Percentiles rank a stretch among this genome's conserved stretches.
Conservation (phyloP, 2,888 invertebrate species). For the Morpho helenor region DNA sequence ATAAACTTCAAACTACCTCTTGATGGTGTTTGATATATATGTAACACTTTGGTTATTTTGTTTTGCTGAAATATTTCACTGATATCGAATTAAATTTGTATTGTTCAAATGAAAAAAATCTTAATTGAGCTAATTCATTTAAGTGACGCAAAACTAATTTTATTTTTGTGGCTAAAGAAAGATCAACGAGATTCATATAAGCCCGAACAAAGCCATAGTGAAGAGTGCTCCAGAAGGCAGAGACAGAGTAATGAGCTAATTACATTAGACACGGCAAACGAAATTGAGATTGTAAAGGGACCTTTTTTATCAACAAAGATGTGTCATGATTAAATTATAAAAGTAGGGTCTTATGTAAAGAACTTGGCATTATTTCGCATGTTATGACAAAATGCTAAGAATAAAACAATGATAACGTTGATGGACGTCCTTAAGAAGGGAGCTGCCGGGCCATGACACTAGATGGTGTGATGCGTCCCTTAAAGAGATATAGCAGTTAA, state of each 20-base stretch:
- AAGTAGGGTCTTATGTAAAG: not conserved
- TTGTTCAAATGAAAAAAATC: not conserved
- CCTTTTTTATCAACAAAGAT: constrained; percentile 13
- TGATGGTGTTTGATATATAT: too few relatives aligned
- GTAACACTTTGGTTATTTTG: too few relatives aligned
- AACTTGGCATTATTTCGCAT: not conserved
- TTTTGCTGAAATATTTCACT: too few relatives aligned
- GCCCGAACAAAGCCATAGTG: constrained; percentile 57
- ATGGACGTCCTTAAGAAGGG: too few relatives aligned
- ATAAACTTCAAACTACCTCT: too few relatives aligned
- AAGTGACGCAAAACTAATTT: constrained; percentile 21
- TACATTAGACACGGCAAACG: constrained; percentile 64
- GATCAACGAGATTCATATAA: constrained; percentile 57
- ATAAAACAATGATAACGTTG: too few relatives aligned
- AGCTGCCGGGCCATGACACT: too few relatives aligned
- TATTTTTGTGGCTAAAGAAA: constrained; percentile 35
- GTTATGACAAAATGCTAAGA: too few relatives aligned
- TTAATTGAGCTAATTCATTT: constrained; percentile 23
- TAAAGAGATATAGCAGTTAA: too few relatives aligned
- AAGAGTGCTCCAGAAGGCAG: constrained; percentile 45
- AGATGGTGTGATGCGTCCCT: too few relatives aligned
- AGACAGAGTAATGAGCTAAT: constrained; percentile 70
- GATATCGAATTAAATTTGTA: too few relatives aligned
- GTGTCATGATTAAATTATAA: not conserved
- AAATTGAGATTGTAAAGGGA: constrained; percentile 41